Evolutionary conservation across 2,797 vertebrate genomes (phyloP).

Genomic region (Halcyon chelicuti): DNA sequence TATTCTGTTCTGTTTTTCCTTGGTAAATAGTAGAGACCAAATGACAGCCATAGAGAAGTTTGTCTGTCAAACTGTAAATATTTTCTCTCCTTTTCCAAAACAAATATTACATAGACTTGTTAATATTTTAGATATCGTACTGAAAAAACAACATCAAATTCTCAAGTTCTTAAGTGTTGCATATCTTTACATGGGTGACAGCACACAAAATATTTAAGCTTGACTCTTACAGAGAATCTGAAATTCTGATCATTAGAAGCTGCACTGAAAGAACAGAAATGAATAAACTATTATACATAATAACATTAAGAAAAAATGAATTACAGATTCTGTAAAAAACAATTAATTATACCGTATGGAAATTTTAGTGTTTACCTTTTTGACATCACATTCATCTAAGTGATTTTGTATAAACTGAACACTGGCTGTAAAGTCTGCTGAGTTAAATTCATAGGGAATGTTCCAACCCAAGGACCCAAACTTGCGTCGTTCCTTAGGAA

Average conservation of each 20-base stretch:
- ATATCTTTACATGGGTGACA: neutral
- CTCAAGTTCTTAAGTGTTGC: neutral
- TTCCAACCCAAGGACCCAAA: slow-evolving; percentile 85
- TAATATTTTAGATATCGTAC: neutral
- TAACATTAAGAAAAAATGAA: neutral
- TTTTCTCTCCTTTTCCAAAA: neutral
- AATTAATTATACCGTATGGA: neutral
- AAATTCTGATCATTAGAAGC: neutral
- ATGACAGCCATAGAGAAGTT: neutral
- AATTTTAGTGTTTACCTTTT: slow-evolving; percentile 75
- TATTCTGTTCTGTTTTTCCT: neutral
- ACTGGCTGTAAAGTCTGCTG: slow-evolving; percentile 80
- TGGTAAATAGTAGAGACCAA: neutral
- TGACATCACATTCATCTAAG: slow-evolving; percentile 80
- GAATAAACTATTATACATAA: neutral
- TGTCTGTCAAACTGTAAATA: neutral
- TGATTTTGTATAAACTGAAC: slow-evolving; percentile 84
- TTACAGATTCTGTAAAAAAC: neutral
- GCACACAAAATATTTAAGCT: neutral
- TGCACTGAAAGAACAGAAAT: neutral
- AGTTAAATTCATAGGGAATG: slow-evolving; percentile 85
- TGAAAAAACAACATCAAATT: neutral
- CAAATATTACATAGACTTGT: neutral
- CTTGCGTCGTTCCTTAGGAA: slow-evolving; percentile 79
- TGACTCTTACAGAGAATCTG: neutral